Base-by-base conservation (phyloP, 1,140 invertebrate genomes). In the Papilio dardanus region DNA sequence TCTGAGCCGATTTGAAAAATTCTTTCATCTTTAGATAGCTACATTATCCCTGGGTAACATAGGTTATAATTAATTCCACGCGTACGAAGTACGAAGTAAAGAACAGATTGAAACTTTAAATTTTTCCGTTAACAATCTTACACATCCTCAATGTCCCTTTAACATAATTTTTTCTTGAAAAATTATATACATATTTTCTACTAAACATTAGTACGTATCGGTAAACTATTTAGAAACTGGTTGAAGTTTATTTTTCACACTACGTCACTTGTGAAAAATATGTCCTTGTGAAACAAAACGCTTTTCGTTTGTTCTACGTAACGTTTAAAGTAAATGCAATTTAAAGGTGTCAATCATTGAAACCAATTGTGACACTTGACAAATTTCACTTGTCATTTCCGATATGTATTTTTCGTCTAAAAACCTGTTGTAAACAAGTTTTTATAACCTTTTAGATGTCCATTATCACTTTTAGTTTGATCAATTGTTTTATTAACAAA, bases 351-450 rank as follows among this genome's bases (percentile, higher is more conserved):
- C 31, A 73, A 73, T 58, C 46, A 33, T 35, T 73, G 54, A 33
- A 73, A 58, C 31, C 46, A 54, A 58, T 73, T 73, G 30, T 73
- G 7, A 54, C 46, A 33, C 12, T 8, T 71, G 19, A 54, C 71
- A 54, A 73, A 50, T 73, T 73, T 73, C 71, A 54, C 71, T 73
- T 35, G 10, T 35, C 19, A 40, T 69, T 69, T 69, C 67, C 35
- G 67, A 33, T 69, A 28, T 16, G 21, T 67, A 67, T 69, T 24
- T 40, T 69, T 21, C 33, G 6, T 42, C 67, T 42, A 40, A 58
- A n/a, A 62, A 62, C 24, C 54, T 14, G 54, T 62, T 28, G 10
- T 62, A 62, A 62, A 28, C 24, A 28, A 62, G 54, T 28, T 58
- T 58, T 58, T 58, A 28, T 58, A 58, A 58, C 54, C 54, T 58